phyloP scores from a whole-genome alignment of 2,888 invertebrate species.

The Keiferia lycopersicella region DNA sequence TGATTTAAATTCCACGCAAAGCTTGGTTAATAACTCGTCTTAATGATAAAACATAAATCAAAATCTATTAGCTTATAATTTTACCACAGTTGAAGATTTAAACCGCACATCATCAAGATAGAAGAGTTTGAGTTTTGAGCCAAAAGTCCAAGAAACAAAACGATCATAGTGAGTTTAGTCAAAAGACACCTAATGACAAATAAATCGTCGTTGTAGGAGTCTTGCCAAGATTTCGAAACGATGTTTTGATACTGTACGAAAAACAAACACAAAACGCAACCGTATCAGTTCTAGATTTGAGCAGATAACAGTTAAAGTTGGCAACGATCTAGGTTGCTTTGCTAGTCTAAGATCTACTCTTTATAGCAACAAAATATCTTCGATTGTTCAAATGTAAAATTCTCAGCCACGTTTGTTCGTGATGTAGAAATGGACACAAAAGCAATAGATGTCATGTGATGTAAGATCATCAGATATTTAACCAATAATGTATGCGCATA shows the following conservation, averaged over 20 bases:
- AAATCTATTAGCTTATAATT: too few species aligned
- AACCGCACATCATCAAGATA: too few species aligned
- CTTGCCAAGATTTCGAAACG: constrained; percentile 25
- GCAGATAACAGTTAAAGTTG: constrained; percentile 8
- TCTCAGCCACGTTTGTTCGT: too few species aligned
- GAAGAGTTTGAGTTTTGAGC: not conserved
- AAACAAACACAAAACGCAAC: not conserved
- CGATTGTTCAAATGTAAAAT: too few species aligned
- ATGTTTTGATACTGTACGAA: not conserved
- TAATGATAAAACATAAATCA: too few species aligned
- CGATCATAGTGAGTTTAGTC: not conserved
- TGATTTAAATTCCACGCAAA: too few species aligned
- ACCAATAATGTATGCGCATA: too few species aligned
- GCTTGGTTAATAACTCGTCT: too few species aligned
- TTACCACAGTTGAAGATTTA: too few species aligned
- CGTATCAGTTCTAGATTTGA: constrained; percentile 26
- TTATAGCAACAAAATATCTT: too few species aligned
- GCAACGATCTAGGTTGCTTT: constrained; percentile 2
- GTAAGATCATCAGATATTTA: not conserved
- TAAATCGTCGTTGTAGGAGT: not conserved
- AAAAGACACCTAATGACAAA: not conserved
- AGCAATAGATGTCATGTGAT: not conserved
- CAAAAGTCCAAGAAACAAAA: not conserved
- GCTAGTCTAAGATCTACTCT: not conserved
- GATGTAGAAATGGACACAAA: too few species aligned